Evolutionary conservation across 1,140 invertebrate species (phyloP).

Genomic region (Cyrtorhinus lividipennis): DNA sequence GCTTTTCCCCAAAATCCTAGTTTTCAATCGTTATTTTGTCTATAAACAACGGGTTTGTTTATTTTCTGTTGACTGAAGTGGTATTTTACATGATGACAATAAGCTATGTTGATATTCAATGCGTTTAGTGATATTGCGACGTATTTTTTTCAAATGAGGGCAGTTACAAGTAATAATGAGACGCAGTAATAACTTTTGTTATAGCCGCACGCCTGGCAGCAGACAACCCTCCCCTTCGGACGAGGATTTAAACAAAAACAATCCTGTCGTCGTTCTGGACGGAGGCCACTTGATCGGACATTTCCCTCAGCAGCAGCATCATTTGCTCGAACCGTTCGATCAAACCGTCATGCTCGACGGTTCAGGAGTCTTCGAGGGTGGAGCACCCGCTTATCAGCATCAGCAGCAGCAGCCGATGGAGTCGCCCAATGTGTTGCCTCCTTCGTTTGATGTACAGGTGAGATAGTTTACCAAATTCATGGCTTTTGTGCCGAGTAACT

Average conservation of each 20-base stretch:
- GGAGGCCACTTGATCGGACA: conserved; percentile 37
- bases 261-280: conserved; percentile 31
- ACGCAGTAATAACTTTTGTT: conserved; percentile 26
- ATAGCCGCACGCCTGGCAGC: conserved; percentile 71
- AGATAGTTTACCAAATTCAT: conserved; percentile 23
- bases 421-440: conserved; percentile 29
- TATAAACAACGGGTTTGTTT: too few species aligned
- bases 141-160: too few species aligned
- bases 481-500: neutral
- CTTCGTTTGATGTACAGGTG: conserved; percentile 40
- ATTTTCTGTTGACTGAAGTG: too few species aligned
- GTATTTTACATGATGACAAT: too few species aligned
- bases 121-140: too few species aligned
- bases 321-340: conserved; percentile 24
- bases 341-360: conserved; percentile 24
- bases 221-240: conserved; percentile 79
- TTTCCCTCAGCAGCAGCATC: conserved; percentile 37
- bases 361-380: conserved; percentile 19
- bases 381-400: conserved; percentile 26
- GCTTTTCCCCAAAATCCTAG: too few species aligned
- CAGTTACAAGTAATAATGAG: too few species aligned
- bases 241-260: conserved; percentile 54
- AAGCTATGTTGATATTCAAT: too few species aligned
- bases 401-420: conserved; percentile 43
- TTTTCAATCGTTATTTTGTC: too few species aligned